Evolutionary conservation across 2,888 invertebrate genomes (phyloP).

Genomic region (Temnothorax ravouxi): DNA sequence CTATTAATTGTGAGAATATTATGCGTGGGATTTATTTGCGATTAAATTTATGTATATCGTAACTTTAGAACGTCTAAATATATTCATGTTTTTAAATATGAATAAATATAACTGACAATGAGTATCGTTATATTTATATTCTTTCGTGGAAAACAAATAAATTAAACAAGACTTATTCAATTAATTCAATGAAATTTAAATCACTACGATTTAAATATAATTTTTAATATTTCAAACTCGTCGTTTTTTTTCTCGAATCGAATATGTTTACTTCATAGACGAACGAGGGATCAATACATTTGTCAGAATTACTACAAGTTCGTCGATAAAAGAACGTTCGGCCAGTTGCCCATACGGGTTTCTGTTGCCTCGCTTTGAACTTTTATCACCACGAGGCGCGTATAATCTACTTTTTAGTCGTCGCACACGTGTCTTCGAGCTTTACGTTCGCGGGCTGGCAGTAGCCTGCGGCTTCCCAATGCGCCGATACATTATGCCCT

Average conservation of each 20-base stretch:
- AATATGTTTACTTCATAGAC: background rate
- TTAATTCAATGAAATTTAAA: background rate
- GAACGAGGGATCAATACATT: constrained; percentile 21
- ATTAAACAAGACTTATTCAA: background rate
- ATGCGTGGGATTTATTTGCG: background rate
- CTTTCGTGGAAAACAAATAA: background rate
- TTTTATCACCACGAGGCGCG: constrained; percentile 70
- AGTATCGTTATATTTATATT: background rate
- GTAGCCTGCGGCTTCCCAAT: constrained; percentile 49
- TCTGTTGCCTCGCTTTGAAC: constrained; percentile 71
- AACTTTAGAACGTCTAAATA: background rate
- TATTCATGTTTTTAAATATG: background rate
- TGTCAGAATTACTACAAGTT: background rate
- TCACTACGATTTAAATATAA: background rate
- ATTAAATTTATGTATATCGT: background rate
- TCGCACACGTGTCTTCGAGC: constrained; percentile 59
- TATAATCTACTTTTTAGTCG: constrained; percentile 66
- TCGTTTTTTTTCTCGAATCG: background rate
- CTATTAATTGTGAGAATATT: background rate
- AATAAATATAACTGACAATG: background rate
- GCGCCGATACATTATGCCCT: constrained; percentile 46
- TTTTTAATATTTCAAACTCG: background rate
- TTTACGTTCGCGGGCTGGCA: constrained; percentile 39
- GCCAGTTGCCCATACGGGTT: constrained; percentile 51
- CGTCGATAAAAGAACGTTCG: constrained; percentile 50